Evolutionary conservation across 2,113 vertebrate genomes (phyloP), one percentile per base, ranked within the genome.

Genomic region (Actinemys pallida): DNA sequence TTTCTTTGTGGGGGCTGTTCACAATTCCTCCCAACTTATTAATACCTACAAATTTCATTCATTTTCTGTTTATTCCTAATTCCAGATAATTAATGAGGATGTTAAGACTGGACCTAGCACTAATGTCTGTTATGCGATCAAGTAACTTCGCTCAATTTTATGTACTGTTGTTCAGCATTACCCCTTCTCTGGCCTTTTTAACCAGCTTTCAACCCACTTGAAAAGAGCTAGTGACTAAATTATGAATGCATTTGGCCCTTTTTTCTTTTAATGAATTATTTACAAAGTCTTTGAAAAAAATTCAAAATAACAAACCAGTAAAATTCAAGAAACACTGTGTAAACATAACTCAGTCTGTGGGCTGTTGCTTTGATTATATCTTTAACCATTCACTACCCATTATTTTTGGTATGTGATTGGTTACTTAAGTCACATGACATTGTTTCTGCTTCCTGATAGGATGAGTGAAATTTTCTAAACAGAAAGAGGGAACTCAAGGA

Each of bases 141-240:
- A 85, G 83, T 49, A 81, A 45, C 20, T 12, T 9, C 49, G 90
- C 35, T 87, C 80, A 0, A 0, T 57, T 95, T 90, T 81, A 91
- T 79, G 50, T 72, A 57, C 81, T 81, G 39, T 81, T 92, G 79
- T 54, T 96, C 56, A 92, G 49, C 78, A 65, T 79, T 75, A 86
- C 24, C 35, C n/a, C 83, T 86, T 62, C 53, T 42, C 10, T 50
- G 47, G 87, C 96, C n/a, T 88, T 91, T 42, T 93, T 95, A 90
- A 57, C 57, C 93, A 90, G 75, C 57, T 92, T 53, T 93, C 65
- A 89, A 9, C 76, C 83, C 59, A 59, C 31, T 93, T 39, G 78
- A 94, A 78, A 10, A 92, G 81, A 94, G 79, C 39, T 78, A n/a
- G 89, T 94, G 85, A 93, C 95, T 96, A 90, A 96, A 90, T 95